Percentiles rank a stretch among this genome's conserved stretches.
phyloP scores from a whole-genome alignment of 1,140 invertebrate species.

The Tetramorium parvispinum region DNA sequence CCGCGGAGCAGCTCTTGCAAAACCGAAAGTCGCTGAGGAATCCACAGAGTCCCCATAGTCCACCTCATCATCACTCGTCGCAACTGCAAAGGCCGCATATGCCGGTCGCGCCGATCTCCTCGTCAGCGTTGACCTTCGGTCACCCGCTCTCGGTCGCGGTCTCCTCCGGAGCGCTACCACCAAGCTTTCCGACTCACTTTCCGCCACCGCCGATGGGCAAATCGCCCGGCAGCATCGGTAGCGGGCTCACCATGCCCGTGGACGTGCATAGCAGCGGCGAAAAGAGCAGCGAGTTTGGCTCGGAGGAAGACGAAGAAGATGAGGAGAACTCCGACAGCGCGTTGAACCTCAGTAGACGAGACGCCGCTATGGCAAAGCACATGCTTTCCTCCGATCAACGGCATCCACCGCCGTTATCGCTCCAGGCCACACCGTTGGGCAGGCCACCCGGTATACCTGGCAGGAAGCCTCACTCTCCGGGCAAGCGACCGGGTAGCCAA shows the following conservation, averaged over 20 bases:
- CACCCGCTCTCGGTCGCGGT: slow-evolving; percentile 81
- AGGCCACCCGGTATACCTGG: slow-evolving; percentile 86
- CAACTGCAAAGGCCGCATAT: slow-evolving; percentile 82
- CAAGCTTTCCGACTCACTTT: slow-evolving; percentile 81
- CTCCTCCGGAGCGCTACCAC: slow-evolving; percentile 81
- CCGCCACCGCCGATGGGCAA: slow-evolving; percentile 80
- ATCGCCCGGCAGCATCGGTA: slow-evolving; percentile 73
- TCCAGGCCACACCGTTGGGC: slow-evolving; percentile 78
- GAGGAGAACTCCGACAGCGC: slow-evolving; percentile 89
- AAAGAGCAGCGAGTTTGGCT: slow-evolving; percentile 86
- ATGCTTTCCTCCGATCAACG: slow-evolving; percentile 83
- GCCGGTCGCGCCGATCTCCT: slow-evolving; percentile 82
- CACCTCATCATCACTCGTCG: slow-evolving; percentile 75
- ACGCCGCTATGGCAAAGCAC: slow-evolving; percentile 73
- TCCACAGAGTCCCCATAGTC: slow-evolving; percentile 81
- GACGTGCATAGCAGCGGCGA: slow-evolving; percentile 80
- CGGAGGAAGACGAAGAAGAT: slow-evolving; percentile 89
- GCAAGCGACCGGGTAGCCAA: slow-evolving; percentile 90
- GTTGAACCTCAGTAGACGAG: slow-evolving; percentile 88
- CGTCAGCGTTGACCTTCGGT: slow-evolving; percentile 80
- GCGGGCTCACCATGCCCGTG: slow-evolving; percentile 67
- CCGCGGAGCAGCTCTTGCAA: slow-evolving; percentile 74
- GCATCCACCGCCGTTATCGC: slow-evolving; percentile 79
- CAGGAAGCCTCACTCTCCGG: slow-evolving; percentile 93
- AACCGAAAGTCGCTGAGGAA: slow-evolving; percentile 78